Conservation (phyloP, 2,888 invertebrate genomes). For the Ectemnius continuus region DNA sequence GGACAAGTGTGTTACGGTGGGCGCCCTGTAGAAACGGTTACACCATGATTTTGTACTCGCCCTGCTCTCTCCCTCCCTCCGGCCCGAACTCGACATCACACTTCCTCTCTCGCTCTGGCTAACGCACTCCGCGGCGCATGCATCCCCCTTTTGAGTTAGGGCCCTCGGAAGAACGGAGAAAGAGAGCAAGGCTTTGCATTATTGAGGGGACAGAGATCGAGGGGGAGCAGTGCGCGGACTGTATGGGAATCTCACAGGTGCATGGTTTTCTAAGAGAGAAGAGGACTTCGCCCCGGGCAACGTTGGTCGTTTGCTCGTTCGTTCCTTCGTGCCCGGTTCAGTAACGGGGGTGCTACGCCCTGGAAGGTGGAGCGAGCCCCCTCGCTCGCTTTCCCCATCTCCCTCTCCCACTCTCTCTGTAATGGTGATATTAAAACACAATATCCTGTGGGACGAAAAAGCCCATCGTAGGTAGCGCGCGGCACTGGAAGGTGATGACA, state of each 20-base stretch:
- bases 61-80: slow-evolving; percentile 16
- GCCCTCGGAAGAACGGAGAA: slow-evolving; percentile 39
- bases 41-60: slow-evolving; percentile 70
- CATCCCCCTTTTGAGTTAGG: slow-evolving; percentile 31
- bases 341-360: slow-evolving; percentile 40
- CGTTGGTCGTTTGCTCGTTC: slow-evolving; percentile 43
- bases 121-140: not conserved
- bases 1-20: slow-evolving; percentile 74
- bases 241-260: slow-evolving; percentile 78
- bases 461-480: slow-evolving; percentile 43
- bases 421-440: slow-evolving; percentile 75
- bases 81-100: slow-evolving; percentile 15
- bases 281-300: slow-evolving; percentile 62
- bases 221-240: slow-evolving; percentile 59
- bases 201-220: slow-evolving; percentile 66
- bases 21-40: slow-evolving; percentile 73
- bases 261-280: slow-evolving; percentile 69
- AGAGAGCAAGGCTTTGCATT: slow-evolving; percentile 59
- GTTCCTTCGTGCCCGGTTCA: slow-evolving; percentile 24
- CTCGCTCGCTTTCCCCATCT: too few species aligned
- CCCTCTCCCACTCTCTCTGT: slow-evolving; percentile 29
- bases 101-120: slow-evolving; percentile 15
- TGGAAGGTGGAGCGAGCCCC: slow-evolving; percentile 29
- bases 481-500: slow-evolving; percentile 74
- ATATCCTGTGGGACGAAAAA: slow-evolving; percentile 67